Conservation (phyloP, 2,113 vertebrate genomes). For the Chionomys nivalis region DNA sequence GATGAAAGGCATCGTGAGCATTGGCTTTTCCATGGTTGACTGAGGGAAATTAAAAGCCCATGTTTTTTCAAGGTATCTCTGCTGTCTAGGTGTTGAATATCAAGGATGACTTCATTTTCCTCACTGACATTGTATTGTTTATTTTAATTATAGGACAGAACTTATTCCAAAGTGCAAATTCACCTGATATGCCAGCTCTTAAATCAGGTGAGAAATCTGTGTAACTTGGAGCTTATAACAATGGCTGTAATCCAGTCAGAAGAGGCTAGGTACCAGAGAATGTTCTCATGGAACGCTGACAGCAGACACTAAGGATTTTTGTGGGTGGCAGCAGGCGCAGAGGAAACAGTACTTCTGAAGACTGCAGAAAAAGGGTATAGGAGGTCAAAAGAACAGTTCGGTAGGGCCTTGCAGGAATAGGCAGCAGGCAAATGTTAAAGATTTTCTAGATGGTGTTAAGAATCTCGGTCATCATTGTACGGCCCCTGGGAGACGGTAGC, state of each 20-base stretch:
- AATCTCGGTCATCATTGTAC: not conserved
- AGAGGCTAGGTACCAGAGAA: not conserved
- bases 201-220: slow-evolving; percentile 88
- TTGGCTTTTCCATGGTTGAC: not conserved
- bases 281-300: not conserved
- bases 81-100: not conserved
- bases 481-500: too few relatives aligned
- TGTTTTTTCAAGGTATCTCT: not conserved
- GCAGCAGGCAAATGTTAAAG: not conserved
- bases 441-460: not conserved
- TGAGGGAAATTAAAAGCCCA: not conserved
- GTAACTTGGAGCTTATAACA: not conserved
- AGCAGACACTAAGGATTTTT: not conserved
- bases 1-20: not conserved
- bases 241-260: not conserved
- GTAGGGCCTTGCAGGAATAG: not conserved
- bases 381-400: not conserved
- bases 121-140: slow-evolving; percentile 32
- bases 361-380: not conserved
- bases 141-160: slow-evolving; percentile 85
- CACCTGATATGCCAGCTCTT: slow-evolving; percentile 80
- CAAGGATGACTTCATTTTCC: slow-evolving; percentile 48
- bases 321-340: not conserved
- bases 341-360: not conserved
- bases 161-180: slow-evolving; percentile 84